phyloP scores from a whole-genome alignment of 2,113 vertebrate genomes.

The Macrotus californicus region DNA sequence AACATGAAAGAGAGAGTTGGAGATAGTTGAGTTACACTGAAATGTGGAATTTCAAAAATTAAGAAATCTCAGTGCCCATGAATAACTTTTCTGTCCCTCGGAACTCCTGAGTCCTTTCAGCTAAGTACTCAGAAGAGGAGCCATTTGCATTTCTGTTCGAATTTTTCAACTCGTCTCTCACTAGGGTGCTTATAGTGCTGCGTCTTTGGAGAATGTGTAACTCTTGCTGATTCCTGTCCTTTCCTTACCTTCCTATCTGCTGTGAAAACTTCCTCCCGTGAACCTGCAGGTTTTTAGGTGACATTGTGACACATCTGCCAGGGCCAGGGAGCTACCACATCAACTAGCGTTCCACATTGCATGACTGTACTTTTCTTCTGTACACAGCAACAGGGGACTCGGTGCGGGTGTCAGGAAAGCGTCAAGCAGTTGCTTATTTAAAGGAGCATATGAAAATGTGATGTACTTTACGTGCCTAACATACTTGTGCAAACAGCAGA shows the following conservation, averaged over 20 bases:
- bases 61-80: neutral
- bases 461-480: neutral
- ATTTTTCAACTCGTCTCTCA: neutral
- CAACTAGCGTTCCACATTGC: accelerated
- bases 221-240: neutral
- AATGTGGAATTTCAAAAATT: neutral
- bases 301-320: accelerated
- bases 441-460: neutral
- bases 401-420: neutral
- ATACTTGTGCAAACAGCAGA: neutral
- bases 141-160: neutral
- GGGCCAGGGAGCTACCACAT: neutral
- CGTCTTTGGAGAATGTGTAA: neutral
- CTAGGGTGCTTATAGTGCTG: neutral
- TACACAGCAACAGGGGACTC: neutral
- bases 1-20: neutral
- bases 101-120: neutral
- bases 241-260: neutral
- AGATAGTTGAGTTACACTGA: neutral
- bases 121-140: neutral
- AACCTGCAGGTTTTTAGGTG: neutral
- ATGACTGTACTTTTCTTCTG: neutral
- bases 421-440: neutral
- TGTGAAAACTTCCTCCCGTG: neutral
- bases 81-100: neutral